Percentiles rank a stretch among this genome's conserved stretches.
phyloP scores from a whole-genome alignment of 2,113 vertebrate species.

The Neolamprologus devosi region DNA sequence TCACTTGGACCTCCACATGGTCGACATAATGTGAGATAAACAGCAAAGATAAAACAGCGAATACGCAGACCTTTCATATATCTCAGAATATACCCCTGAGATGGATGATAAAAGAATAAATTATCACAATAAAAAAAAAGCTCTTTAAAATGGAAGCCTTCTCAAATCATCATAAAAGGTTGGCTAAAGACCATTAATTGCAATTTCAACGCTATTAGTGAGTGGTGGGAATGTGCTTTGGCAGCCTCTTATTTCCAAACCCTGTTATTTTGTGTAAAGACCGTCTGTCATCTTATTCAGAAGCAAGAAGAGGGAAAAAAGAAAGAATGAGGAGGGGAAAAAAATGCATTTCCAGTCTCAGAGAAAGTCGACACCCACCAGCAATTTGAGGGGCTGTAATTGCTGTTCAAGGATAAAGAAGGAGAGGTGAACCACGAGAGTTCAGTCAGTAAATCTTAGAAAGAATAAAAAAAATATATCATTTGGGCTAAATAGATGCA shows the following conservation, averaged over 20 bases:
- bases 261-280: conserved; percentile 96
- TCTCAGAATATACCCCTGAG: conserved; percentile 55
- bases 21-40: conserved; percentile 31
- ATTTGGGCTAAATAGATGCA: conserved; percentile 21
- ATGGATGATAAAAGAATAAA: conserved; percentile 81
- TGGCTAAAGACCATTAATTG: conserved; percentile 92
- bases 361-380: conserved; percentile 85
- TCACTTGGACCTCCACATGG: background rate
- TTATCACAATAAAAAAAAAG: conserved; percentile 79
- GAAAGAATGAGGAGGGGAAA: background rate
- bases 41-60: conserved; percentile 27
- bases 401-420: conserved; percentile 77
- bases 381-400: conserved; percentile 94
- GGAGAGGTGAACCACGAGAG: conserved; percentile 72
- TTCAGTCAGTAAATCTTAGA: conserved; percentile 37
- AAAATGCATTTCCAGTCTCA: conserved; percentile 84
- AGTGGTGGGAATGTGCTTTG: conserved; percentile 75
- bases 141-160: conserved; percentile 80
- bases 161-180: conserved; percentile 80
- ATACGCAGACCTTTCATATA: conserved; percentile 41
- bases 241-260: conserved; percentile 97
- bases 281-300: conserved; percentile 91
- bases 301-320: conserved; percentile 8
- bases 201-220: conserved; percentile 90
- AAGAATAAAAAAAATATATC: background rate